phyloP scores from a whole-genome alignment of 2,888 invertebrate species.

The Cyrtodaria siliqua region DNA sequence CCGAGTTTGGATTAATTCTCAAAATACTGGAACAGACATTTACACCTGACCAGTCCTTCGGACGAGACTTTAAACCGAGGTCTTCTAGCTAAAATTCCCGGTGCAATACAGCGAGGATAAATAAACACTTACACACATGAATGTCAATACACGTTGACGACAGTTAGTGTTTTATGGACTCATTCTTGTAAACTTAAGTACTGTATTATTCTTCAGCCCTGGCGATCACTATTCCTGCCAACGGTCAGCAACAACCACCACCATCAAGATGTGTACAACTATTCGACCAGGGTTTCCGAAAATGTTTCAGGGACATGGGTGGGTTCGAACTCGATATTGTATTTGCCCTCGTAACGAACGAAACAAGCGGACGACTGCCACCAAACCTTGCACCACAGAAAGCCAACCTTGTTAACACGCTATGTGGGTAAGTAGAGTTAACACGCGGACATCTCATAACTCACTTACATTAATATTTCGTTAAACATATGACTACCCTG shows the following conservation, averaged over 20 bases:
- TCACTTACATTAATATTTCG: no score
- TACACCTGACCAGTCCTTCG: no score
- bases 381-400: constrained; percentile 56
- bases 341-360: constrained; percentile 69
- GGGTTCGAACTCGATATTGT: constrained; percentile 67
- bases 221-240: constrained; percentile 27
- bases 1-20: no score
- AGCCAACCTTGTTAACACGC: constrained; percentile 34
- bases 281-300: constrained; percentile 65
- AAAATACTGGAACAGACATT: no score
- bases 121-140: no score
- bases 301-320: constrained; percentile 66
- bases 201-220: constrained; percentile 53
- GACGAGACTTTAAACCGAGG: no score
- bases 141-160: no score
- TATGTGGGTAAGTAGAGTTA: constrained; percentile 60
- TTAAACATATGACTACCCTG: no score
- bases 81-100: no score
- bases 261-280: constrained; percentile 50
- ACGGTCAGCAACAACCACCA: constrained; percentile 35
- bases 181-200: no score
- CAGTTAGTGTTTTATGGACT: no score
- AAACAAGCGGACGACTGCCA: constrained; percentile 65
- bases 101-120: no score
- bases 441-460: not conserved